Evolutionary conservation across 2,888 invertebrate species (phyloP).

Genomic region (Pyrocoelia pectoralis): DNA sequence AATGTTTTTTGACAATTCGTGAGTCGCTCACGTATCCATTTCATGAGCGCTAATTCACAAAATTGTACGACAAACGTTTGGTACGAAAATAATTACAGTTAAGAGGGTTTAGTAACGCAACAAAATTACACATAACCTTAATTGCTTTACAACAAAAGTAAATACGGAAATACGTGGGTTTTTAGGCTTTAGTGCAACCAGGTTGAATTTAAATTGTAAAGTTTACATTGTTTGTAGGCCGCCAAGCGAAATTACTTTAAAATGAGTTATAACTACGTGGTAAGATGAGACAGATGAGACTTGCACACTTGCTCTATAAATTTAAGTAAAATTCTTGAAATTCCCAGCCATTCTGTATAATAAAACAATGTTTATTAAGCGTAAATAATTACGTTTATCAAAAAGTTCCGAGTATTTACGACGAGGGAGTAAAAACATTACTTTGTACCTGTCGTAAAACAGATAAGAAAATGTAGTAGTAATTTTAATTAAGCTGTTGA

Average conservation of each 20-base stretch:
- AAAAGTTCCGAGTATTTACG: conserved; percentile 17
- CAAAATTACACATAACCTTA: neutral
- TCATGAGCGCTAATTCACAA: too few species aligned
- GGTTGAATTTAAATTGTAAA: conserved; percentile 19
- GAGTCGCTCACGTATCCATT: too few species aligned
- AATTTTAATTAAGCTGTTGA: neutral
- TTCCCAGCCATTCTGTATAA: conserved; percentile 27
- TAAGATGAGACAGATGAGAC: conserved; percentile 37
- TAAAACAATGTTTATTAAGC: conserved; percentile 36
- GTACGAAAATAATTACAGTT: neutral
- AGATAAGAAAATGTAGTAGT: neutral
- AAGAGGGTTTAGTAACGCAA: neutral
- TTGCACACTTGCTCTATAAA: conserved; percentile 35
- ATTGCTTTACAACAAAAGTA: neutral
- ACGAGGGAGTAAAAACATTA: conserved; percentile 1
- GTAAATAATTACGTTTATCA: conserved; percentile 31
- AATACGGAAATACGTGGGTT: neutral
- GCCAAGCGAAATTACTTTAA: conserved; percentile 33
- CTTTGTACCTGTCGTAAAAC: neutral
- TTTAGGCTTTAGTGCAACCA: neutral
- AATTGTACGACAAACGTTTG: neutral
- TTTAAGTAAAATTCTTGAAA: conserved; percentile 31
- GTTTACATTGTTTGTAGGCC: conserved; percentile 27
- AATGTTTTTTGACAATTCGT: too few species aligned
- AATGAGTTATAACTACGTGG: conserved; percentile 39